phyloP scores from a whole-genome alignment of 2,888 invertebrate species.

The Euphydryas editha region DNA sequence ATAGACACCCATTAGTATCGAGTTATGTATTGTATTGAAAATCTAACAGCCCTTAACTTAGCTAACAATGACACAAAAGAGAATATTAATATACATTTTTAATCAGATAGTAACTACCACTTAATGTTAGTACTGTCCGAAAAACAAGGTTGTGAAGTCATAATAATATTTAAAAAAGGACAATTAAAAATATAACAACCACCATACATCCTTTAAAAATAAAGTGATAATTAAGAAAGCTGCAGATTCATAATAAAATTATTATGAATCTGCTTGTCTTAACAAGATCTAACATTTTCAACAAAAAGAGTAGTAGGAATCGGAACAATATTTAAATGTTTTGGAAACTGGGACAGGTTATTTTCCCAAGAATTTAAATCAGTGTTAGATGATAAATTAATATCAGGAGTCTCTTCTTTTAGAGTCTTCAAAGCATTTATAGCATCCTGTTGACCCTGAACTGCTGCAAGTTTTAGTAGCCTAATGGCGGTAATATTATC shows the following conservation, averaged over 20 bases:
- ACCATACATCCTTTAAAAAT: slow-evolving; percentile 16
- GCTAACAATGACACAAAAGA: not conserved
- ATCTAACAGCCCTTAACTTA: no score
- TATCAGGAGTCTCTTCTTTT: slow-evolving; percentile 54
- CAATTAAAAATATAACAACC: slow-evolving; percentile 16
- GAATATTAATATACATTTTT: not conserved
- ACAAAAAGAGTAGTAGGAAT: slow-evolving; percentile 66
- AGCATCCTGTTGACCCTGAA: slow-evolving; percentile 84
- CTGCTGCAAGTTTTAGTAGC: slow-evolving; percentile 81
- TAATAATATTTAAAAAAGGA: slow-evolving; percentile 1
- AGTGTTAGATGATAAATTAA: slow-evolving; percentile 41
- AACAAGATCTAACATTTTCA: slow-evolving; percentile 60
- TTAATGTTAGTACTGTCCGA: not conserved
- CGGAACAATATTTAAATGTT: slow-evolving; percentile 57
- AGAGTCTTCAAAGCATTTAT: slow-evolving; percentile 75
- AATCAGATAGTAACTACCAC: not conserved
- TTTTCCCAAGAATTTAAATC: slow-evolving; percentile 53
- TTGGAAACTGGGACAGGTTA: slow-evolving; percentile 48
- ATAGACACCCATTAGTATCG: no score
- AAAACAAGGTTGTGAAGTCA: not conserved
- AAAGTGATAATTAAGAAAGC: slow-evolving; percentile 48
- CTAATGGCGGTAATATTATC: slow-evolving; percentile 79
- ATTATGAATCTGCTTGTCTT: slow-evolving; percentile 41
- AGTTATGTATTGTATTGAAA: no score
- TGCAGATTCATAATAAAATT: slow-evolving; percentile 51